Percentiles rank a stretch among this genome's conserved stretches.
These are phyloP conservation scores for Sarcophaga caerulescens DNA, from an alignment of 2,888 invertebrate genomes.

Conservation along the genomic window DNA sequence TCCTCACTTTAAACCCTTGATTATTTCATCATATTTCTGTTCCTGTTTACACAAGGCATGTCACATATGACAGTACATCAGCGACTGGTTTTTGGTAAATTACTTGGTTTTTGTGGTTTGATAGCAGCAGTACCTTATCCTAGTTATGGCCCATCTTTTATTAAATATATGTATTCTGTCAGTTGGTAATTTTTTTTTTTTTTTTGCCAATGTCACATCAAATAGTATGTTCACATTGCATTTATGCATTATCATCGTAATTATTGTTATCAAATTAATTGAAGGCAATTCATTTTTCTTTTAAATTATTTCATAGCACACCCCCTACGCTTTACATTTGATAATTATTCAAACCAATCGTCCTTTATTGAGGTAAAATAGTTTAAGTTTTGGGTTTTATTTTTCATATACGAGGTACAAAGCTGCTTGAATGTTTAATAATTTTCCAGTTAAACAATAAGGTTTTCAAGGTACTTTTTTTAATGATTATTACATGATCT, in stretches of 20 bases:
- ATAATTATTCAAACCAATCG: not conserved
- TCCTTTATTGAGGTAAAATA: conserved; percentile 16
- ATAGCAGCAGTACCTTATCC: conserved; percentile 38
- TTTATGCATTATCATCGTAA: conserved; percentile 65
- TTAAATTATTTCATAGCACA: conserved; percentile 9
- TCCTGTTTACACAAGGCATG: conserved; percentile 26
- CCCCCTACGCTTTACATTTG: conserved; percentile 20
- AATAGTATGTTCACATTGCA: conserved; percentile 61
- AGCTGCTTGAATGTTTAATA: not conserved
- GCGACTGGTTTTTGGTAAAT: conserved; percentile 28
- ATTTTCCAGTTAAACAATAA: not conserved
- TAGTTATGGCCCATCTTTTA: conserved; percentile 40
- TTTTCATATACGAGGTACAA: not conserved
- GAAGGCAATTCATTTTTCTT: conserved; percentile 71
- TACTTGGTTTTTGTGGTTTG: conserved; percentile 53
- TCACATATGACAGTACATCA: conserved; percentile 62
- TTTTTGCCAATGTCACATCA: conserved; percentile 57
- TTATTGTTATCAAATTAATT: conserved; percentile 74
- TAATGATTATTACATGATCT: not conserved
- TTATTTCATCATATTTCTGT: conserved; percentile 59
- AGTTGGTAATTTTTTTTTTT: conserved; percentile 54
- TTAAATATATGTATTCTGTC: conserved; percentile 27
- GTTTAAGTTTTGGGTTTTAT: not conserved
- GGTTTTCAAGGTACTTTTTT: not conserved
- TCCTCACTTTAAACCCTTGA: conserved; percentile 51